A percentile compares a stretch with the other conserved stretches of the same genome.
phyloP scores from a whole-genome alignment of 2,797 vertebrate species.

The Bufotes viridis region DNA sequence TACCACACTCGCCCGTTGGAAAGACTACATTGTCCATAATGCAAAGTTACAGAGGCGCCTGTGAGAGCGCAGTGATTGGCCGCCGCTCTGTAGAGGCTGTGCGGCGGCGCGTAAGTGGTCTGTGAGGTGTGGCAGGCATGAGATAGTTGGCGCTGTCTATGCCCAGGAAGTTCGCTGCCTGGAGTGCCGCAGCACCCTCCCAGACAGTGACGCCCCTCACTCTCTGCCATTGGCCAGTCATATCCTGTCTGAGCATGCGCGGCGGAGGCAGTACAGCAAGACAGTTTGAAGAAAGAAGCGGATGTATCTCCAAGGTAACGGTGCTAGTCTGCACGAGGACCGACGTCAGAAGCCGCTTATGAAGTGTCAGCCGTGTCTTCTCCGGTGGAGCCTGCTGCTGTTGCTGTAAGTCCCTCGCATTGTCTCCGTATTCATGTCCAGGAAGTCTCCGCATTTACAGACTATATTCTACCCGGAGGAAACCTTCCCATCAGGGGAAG shows the following conservation, averaged over 20 bases:
- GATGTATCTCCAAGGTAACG: constrained; percentile 32
- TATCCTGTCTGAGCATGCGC: background rate
- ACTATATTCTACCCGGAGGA: no score
- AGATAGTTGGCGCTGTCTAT: no score
- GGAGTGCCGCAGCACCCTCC: no score
- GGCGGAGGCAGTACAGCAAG: background rate
- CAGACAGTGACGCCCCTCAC: background rate
- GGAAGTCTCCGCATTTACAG: no score
- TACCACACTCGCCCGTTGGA: background rate
- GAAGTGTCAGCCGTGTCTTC: background rate
- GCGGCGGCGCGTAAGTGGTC: background rate
- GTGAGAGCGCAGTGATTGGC: background rate
- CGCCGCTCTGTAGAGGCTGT: background rate
- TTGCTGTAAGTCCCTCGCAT: background rate
- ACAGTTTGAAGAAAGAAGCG: constrained; percentile 41
- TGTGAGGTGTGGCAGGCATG: background rate
- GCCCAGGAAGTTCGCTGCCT: no score
- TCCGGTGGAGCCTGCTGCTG: background rate
- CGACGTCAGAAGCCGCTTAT: background rate
- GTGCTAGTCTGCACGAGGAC: background rate
- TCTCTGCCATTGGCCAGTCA: background rate
- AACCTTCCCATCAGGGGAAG: no score
- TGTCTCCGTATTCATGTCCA: background rate
- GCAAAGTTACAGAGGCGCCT: background rate
- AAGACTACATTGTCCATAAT: constrained; percentile 28